These are phyloP conservation scores for Hypanus sabinus DNA, from an alignment of 2,113 vertebrate genomes.

Conservation along the genomic window DNA sequence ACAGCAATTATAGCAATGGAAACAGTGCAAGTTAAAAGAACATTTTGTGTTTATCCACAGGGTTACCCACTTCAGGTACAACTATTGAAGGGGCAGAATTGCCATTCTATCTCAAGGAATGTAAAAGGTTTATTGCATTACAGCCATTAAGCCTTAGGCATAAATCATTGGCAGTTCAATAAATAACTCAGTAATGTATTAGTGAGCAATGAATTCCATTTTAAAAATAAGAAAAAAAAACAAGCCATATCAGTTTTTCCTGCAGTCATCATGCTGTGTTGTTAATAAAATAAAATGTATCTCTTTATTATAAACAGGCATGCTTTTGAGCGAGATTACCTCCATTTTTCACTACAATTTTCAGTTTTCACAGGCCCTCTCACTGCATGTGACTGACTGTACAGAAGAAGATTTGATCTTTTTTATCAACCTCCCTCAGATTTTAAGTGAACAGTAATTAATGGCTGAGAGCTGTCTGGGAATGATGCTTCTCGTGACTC, in stretches of 20 bases:
- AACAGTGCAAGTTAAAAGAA: slow-evolving; percentile 14
- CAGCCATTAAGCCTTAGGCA: slow-evolving; percentile 33
- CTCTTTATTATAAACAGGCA: slow-evolving; percentile 49
- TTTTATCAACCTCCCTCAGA: not conserved
- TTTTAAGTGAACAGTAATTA: not conserved
- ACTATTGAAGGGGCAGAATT: slow-evolving; percentile 31
- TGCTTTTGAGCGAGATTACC: slow-evolving; percentile 51
- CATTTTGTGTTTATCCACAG: slow-evolving; percentile 19
- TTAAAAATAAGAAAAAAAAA: slow-evolving; percentile 4
- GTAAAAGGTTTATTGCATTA: slow-evolving; percentile 32
- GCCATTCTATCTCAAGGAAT: slow-evolving; percentile 29
- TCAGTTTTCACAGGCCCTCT: slow-evolving; percentile 38
- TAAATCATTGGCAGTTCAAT: slow-evolving; percentile 36
- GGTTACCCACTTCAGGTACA: slow-evolving; percentile 1
- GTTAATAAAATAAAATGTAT: slow-evolving; percentile 41
- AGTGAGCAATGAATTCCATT: slow-evolving; percentile 25
- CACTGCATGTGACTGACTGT: not conserved
- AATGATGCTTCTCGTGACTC: not conserved
- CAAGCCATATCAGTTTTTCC: not conserved
- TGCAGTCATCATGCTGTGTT: no score
- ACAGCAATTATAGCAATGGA: slow-evolving; percentile 13
- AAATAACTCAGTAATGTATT: slow-evolving; percentile 33
- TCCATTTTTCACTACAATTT: slow-evolving; percentile 55
- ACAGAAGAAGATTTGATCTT: not conserved
- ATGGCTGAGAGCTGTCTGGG: not conserved